These are phyloP conservation scores for Crossocerus cetratus DNA, from an alignment of 2,888 invertebrate species.

Conservation along the genomic window DNA sequence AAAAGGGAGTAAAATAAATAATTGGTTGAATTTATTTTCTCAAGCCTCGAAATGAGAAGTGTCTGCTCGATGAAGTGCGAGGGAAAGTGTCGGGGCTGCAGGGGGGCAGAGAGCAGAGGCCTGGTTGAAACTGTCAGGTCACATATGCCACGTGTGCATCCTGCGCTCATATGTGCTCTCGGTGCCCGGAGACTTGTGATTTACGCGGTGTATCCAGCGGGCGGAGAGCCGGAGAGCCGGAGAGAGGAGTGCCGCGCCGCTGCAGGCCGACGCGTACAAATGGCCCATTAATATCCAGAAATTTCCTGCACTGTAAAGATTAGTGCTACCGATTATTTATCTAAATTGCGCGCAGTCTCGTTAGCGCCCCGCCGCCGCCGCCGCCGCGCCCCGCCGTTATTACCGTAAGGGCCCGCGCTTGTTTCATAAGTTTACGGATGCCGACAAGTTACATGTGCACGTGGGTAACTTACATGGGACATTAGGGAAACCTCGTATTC, in stretches of 20 bases:
- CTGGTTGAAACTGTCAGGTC: conserved; percentile 16
- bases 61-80: no score
- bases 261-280: conserved; percentile 39
- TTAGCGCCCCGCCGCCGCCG: conserved; percentile 35
- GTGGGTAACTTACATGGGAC: no score
- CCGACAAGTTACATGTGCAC: not conserved
- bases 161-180: no score
- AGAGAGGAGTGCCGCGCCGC: no score
- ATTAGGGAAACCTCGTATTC: no score
- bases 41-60: no score
- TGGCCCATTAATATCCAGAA: conserved; percentile 48
- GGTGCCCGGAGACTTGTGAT: conserved; percentile 35
- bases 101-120: no score
- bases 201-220: conserved; percentile 29
- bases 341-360: conserved; percentile 61
- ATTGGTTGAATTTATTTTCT: no score
- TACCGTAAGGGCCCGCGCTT: conserved; percentile 27
- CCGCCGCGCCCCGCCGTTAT: conserved; percentile 34
- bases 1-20: no score
- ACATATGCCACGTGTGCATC: conserved; percentile 12
- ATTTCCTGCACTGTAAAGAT: conserved; percentile 39
- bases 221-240: conserved; percentile 30
- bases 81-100: no score
- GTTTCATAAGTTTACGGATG: conserved; percentile 13
- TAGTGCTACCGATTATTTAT: conserved; percentile 54